Evolutionary conservation across 2,113 vertebrate species (phyloP), one percentile per base, ranked within the genome.

Genomic region (Porphyrio hochstetteri): DNA sequence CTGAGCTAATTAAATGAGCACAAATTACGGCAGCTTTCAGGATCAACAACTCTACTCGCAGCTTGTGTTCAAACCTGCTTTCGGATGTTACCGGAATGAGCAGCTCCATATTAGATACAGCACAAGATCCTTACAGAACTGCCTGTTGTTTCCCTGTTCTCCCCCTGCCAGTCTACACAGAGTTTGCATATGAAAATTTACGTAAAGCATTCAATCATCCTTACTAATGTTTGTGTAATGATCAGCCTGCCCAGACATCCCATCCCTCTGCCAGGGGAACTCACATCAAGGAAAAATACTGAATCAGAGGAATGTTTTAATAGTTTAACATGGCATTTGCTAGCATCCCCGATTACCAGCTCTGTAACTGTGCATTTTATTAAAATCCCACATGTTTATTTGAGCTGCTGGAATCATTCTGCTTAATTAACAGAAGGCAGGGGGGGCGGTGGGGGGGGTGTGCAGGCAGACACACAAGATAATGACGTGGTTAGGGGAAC

Each of bases 1-100:
- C 92, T 82, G 92, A 97, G 96, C 96, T 97, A 97, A 98, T 98
- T 95, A 97, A 97, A 95, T 78, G 68, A 87, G 95, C 96, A 97
- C 88, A 97, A 97, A 98, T 96, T 97, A 94, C 65, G 1, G 71
- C 77, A 50, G 25, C 92, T 96, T 95, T 86, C 93, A 85, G 95
- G 80, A 97, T 93, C 97, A 97, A 96, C 95, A 91, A 29, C 92
- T 97, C 8, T 29, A 90, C 88, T 92, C 81, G 60, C 31, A 71
- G 60, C 40, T 74, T 2, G 0, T 70, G 87, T 88, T 82, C 65
- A 28, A 91, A 91, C 91, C 78, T 44, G 82, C 28, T 84, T 87
- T 93, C 24, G 77, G 9, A 6, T n/a, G 50, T 36, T 79, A 36
- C 31, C 77, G 68, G 31, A 44, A 61, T 1, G 6, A 88, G 52